Base-by-base conservation (phyloP, 2,797 vertebrate species). In the Pogonophryne albipinna region DNA sequence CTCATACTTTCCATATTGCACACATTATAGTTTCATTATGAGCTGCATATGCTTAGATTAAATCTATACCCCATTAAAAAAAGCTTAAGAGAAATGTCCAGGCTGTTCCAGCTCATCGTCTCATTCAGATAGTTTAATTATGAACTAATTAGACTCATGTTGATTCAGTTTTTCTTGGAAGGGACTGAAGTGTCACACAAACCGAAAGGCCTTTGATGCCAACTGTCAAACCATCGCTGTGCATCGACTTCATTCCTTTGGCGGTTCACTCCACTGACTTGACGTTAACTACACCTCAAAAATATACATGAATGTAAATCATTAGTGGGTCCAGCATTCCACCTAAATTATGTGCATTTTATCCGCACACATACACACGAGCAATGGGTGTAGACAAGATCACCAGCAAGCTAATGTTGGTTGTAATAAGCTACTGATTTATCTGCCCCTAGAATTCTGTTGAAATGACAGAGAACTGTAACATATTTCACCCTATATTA, bases 321-420 rank as follows among this genome's bases (percentile, higher is more conserved):
- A 53, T 17, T 34, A 46, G 16, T 3, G 45, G 23, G 13, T 16
- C 31, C 13, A 15, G 34, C 52, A 41, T 17, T 16, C 42, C 12
- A 27, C 6, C 51, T 44, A 20, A 31, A 51, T 49, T 27, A 74
- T 42, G 31, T 16, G 41, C 12, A 20, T 63, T 19, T 5, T 7
- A 44, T 53, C 16, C 44, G 38, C 38, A 66, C 52, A 44, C 10
- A 44, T n/a, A 27, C 27, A 27, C 27, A 49, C 44, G 17, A 52
- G 62, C 38, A 67, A 88, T 79, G 85, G 81, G 82, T 89, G 85
- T 72, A 74, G 84, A 55, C 88, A 74, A 53, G 71, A 20, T 57
- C 56, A 58, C 16, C 62, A 31, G 68, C 20, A 27, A 63, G 81
- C 87, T 80, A 84, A 62, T 71, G 49, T 10, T 46, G 13, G 31